Percentiles rank a stretch among this genome's conserved stretches.
phyloP scores from a whole-genome alignment of 2,888 invertebrate species.

The Holacanthella duospinosa region DNA sequence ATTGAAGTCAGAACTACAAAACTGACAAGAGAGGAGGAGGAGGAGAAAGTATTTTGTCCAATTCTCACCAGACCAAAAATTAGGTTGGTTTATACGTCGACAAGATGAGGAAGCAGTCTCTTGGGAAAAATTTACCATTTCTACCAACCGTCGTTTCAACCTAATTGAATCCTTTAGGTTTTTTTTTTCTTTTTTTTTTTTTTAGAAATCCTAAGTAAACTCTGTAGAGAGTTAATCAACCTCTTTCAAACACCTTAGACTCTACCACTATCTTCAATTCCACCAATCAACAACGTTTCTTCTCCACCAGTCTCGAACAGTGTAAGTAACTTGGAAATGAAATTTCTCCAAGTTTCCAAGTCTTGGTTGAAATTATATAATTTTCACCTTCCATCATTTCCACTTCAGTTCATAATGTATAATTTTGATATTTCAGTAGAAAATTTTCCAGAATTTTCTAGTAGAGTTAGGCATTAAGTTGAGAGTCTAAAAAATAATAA shows the following conservation, averaged over 20 bases:
- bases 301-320: too few species aligned
- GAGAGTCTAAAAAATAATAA: not conserved
- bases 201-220: not conserved
- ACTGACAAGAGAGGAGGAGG: not conserved
- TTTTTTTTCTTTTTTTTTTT: too few species aligned
- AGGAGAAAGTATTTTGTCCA: not conserved
- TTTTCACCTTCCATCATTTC: not conserved
- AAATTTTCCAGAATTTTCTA: not conserved
- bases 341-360: not conserved
- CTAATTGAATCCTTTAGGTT: not conserved
- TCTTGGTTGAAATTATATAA: not conserved
- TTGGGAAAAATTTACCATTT: not conserved
- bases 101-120: not conserved
- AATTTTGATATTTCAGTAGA: not conserved
- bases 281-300: not conserved
- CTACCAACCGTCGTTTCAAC: not conserved
- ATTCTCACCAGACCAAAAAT: not conserved
- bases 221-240: not conserved
- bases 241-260: too few species aligned
- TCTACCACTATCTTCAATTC: not conserved
- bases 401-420: not conserved
- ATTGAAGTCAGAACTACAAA: conserved; percentile 31
- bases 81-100: not conserved
- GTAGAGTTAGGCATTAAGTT: not conserved
- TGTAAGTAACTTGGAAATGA: not conserved